Base-by-base conservation (phyloP, 2,113 vertebrate genomes). In the Pseudorectes ferrugineus region DNA sequence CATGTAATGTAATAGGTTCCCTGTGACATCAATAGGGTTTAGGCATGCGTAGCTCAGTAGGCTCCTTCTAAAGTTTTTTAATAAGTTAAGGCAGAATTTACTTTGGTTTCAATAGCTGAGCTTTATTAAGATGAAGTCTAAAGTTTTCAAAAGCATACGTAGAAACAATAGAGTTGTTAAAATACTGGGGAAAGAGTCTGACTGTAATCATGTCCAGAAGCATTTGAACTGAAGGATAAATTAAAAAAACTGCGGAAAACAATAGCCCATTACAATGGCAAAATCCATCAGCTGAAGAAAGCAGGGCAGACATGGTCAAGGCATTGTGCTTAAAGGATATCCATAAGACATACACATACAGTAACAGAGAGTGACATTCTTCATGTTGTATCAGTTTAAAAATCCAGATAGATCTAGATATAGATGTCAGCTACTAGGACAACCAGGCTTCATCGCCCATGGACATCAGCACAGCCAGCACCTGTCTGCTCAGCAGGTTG, bases 401-500 rank as follows among this genome's bases (percentile, higher is more conserved):
- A 95, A 94, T 88, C 95, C 96, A 96, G 96, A 93, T 87, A 96
- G 96, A 94, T 74, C 79, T 97, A 98, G 98, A 98, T 98, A 98
- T 97, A 98, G 98, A 98, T 98, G 98, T 98, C 98, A 98, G 97
- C 96, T 93, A 78, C 78, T 46, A 96, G 97, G 97, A 98, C 97
- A 97, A 95, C 90, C 96, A 89, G 94, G 96, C 97, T 97, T 89
- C 97, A 87, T 97, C 35, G 98, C 98, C 98, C 96, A 90, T 95
- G 97, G 98, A 97, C 96, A 98, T 97, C 94, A 72, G 86, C 97
- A 42, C 89, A 95, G 96, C 92, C 97, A 97, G 98, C 98, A 98
- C 98, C 98, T 98, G 98, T 98, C 98, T 92, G 66, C 98, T 97
- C 98, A 98, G 98, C 98, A 98, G 98, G 98, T 95, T 96, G 95